phyloP scores from a whole-genome alignment of 2,888 invertebrate genomes.

The Leptogaster cylindrica region DNA sequence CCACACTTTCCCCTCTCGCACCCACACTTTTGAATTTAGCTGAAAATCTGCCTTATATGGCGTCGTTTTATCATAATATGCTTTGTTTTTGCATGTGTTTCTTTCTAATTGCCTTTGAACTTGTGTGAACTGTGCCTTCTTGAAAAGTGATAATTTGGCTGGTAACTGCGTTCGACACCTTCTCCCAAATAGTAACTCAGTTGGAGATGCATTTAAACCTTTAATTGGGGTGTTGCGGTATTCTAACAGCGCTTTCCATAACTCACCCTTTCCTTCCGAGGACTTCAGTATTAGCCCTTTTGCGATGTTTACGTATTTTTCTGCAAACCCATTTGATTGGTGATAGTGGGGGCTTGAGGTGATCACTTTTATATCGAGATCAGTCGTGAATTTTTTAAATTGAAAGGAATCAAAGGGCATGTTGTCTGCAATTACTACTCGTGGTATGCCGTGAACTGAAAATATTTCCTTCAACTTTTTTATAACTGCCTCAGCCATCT shows the following conservation, averaged over 20 bases:
- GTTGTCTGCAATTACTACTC: conserved; percentile 48
- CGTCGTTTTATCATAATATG: not conserved
- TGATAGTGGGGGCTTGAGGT: conserved; percentile 46
- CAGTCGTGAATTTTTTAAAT: conserved; percentile 47
- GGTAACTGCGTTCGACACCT: not conserved
- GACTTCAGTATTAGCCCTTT: conserved; percentile 13
- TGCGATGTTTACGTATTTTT: conserved; percentile 10
- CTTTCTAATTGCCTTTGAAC: too few relatives aligned
- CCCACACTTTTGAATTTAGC: not conserved
- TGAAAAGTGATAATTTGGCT: not conserved
- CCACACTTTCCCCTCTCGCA: not conserved
- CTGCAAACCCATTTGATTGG: conserved; percentile 8
- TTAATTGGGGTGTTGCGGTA: not conserved
- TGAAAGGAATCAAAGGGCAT: conserved; percentile 48
- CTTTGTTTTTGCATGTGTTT: not conserved
- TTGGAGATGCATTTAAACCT: not conserved
- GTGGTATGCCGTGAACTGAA: conserved; percentile 47
- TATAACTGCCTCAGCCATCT: not conserved
- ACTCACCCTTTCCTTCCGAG: not conserved
- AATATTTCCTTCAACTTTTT: not conserved
- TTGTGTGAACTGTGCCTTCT: too few relatives aligned
- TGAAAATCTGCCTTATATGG: not conserved
- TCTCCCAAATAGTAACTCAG: not conserved
- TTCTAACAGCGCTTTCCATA: not conserved
- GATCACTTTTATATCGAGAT: conserved; percentile 47